Conservation (phyloP, 30 jellyfish, hydroid and myxozoan species). For the Cassiopea andromeda region DNA sequence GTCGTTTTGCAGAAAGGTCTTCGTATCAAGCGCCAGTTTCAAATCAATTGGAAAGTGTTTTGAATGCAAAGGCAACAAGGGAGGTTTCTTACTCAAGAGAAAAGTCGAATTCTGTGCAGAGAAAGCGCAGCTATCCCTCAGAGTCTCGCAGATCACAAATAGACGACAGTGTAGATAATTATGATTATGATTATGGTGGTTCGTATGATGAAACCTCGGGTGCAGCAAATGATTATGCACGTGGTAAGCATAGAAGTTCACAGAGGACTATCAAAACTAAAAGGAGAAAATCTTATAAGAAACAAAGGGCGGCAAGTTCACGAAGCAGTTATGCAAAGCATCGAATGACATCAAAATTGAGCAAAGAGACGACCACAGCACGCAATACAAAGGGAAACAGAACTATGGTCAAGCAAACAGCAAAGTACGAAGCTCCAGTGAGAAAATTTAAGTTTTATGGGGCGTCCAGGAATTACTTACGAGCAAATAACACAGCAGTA, state of each 20-base stretch:
- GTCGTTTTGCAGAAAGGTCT: conserved; percentile 47
- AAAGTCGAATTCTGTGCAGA: conserved; percentile 26
- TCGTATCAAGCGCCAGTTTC: conserved; percentile 83
- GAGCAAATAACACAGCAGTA: conserved; percentile 12
- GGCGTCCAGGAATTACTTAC: conserved; percentile 7
- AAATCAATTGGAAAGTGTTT: conserved; percentile 73
- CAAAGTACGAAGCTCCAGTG: conserved; percentile 39
- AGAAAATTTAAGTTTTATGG: conserved; percentile 50
- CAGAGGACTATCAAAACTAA: background rate
- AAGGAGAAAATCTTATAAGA: conserved; percentile 10
- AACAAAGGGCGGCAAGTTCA: background rate
- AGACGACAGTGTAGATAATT: conserved; percentile 23
- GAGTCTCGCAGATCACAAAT: conserved; percentile 47
- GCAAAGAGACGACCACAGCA: background rate
- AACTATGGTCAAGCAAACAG: conserved; percentile 33
- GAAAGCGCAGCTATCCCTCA: conserved; percentile 47
- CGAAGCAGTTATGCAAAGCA: conserved; percentile 10
- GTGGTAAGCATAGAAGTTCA: background rate
- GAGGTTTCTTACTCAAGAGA: conserved; percentile 8
- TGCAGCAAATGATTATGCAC: background rate
- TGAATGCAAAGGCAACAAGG: conserved; percentile 63
- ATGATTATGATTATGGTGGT: conserved; percentile 21
- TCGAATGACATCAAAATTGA: background rate
- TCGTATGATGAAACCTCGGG: conserved; percentile 35
- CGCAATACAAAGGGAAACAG: conserved; percentile 8